Evolutionary conservation across 2,888 invertebrate genomes (phyloP).

Genomic region (Parascotia fuliginaria): DNA sequence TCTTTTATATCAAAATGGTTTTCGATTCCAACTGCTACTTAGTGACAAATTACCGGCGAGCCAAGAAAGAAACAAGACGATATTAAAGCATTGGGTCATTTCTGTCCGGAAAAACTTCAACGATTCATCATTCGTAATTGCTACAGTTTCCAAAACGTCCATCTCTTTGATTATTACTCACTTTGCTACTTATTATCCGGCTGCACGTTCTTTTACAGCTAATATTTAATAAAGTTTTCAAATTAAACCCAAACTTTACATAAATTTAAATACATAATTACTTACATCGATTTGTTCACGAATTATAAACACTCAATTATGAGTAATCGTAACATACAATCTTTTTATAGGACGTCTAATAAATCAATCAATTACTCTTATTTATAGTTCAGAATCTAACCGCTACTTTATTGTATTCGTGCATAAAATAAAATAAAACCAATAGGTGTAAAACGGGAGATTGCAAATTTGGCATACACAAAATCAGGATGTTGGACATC

Average conservation of each 20-base stretch:
- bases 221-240: constrained; percentile 8
- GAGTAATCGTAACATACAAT: too few species aligned
- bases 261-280: not conserved
- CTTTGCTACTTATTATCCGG: constrained; percentile 24
- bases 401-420: not conserved
- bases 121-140: constrained; percentile 80
- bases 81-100: constrained; percentile 74
- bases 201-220: constrained; percentile 17
- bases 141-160: constrained; percentile 64
- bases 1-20: constrained; percentile 8
- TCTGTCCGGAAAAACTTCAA: constrained; percentile 65
- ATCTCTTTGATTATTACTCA: constrained; percentile 69
- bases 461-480: constrained; percentile 43
- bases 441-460: constrained; percentile 38
- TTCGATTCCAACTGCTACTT: constrained; percentile 36
- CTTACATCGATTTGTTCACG: too few species aligned
- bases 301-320: not conserved
- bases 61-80: constrained; percentile 67
- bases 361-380: too few species aligned
- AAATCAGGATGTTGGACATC: constrained; percentile 65
- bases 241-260: not conserved
- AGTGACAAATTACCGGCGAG: constrained; percentile 68
- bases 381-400: not conserved
- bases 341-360: too few species aligned
- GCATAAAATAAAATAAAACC: constrained; percentile 27